A percentile compares a stretch with the other conserved stretches of the same genome.
Evolutionary conservation across 2,888 invertebrate species (phyloP).

Genomic region (Xestobium rufovillosum): DNA sequence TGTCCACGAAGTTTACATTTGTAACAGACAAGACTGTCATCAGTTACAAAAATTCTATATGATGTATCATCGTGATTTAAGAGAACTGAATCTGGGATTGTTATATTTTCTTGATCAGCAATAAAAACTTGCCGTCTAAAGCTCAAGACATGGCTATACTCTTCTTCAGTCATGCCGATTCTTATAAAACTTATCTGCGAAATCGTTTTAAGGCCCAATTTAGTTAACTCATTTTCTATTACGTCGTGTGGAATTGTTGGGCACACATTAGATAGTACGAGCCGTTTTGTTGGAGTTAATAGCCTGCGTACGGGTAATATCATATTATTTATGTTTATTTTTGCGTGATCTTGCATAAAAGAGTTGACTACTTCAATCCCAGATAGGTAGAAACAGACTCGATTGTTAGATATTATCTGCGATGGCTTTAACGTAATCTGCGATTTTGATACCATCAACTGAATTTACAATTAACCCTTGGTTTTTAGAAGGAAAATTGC

Average conservation of each 20-base stretch:
- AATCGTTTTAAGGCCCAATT: slow-evolving; percentile 6
- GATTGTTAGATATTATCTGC: too few species aligned
- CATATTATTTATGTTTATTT: too few species aligned
- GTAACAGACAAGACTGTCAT: neutral
- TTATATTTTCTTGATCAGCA: neutral
- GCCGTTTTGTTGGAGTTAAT: slow-evolving; percentile 11
- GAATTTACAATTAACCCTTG: too few species aligned
- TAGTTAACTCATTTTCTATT: slow-evolving; percentile 2
- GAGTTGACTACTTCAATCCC: too few species aligned
- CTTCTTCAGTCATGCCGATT: slow-evolving; percentile 1
- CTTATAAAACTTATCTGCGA: neutral
- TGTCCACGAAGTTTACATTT: neutral
- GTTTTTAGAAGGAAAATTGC: too few species aligned
- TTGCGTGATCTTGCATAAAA: too few species aligned
- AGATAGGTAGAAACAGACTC: too few species aligned
- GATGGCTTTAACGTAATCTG: too few species aligned
- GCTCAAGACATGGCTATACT: slow-evolving; percentile 1
- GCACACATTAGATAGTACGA: slow-evolving; percentile 13
- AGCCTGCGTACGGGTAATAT: too few species aligned
- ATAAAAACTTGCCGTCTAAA: slow-evolving; percentile 3
- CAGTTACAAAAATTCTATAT: neutral
- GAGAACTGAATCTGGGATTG: neutral
- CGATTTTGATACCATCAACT: too few species aligned
- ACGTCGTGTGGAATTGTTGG: slow-evolving; percentile 12
- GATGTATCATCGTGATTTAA: neutral